phyloP scores from a whole-genome alignment of 2,113 vertebrate genomes.

The Scomber japonicus region DNA sequence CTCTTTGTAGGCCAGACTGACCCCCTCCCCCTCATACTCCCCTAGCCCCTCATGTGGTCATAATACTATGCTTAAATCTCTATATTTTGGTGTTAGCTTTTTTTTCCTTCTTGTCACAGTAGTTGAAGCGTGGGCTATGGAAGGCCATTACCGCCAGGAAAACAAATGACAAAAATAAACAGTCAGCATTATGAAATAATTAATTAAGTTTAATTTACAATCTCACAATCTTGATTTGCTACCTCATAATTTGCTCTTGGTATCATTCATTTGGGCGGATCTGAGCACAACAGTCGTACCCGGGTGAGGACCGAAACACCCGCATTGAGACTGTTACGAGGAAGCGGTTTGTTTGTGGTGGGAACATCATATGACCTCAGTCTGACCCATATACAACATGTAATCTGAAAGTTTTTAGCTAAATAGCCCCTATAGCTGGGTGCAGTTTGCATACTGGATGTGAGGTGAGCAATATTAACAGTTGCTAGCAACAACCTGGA shows the following conservation, averaged over 20 bases:
- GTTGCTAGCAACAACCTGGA: too few species aligned
- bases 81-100: slow-evolving; percentile 55
- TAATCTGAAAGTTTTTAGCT: not conserved
- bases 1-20: slow-evolving; percentile 80
- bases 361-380: not conserved
- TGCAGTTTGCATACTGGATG: not conserved
- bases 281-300: too few species aligned
- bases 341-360: too few species aligned
- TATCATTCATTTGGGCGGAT: too few species aligned
- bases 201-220: not conserved
- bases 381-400: not conserved
- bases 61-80: slow-evolving; percentile 73
- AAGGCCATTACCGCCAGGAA: not conserved
- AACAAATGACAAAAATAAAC: not conserved
- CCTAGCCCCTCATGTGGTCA: slow-evolving; percentile 58
- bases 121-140: not conserved
- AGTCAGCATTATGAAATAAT: not conserved
- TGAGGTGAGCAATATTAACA: too few species aligned
- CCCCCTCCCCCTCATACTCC: slow-evolving; percentile 35
- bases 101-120: slow-evolving; percentile 16
- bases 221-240: not conserved
- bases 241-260: too few species aligned
- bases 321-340: too few species aligned
- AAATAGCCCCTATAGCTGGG: not conserved
- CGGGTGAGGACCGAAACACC: too few species aligned